A percentile compares a stretch with the other conserved stretches of the same genome.
Evolutionary conservation across 2,888 invertebrate genomes (phyloP).

Genomic region (Hanleya hanleyi): DNA sequence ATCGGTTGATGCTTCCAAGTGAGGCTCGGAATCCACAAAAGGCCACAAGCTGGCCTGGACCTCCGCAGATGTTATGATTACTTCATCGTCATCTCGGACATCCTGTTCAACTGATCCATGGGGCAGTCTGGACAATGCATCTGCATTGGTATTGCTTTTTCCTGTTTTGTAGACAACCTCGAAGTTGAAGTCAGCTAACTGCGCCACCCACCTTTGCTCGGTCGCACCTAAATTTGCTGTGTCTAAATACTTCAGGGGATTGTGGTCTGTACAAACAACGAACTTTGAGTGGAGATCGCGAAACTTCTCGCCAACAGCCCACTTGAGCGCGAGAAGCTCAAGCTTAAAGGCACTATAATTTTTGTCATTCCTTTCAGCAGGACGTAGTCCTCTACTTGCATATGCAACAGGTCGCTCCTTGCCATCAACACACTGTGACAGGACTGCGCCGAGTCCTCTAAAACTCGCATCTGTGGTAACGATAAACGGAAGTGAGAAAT

Average conservation of each 20-base stretch:
- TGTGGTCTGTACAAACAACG: not conserved
- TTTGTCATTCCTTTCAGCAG: constrained; percentile 27
- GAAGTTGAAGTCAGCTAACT: not conserved
- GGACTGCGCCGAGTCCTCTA: constrained; percentile 39
- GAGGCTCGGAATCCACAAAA: no score
- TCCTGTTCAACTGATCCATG: not conserved
- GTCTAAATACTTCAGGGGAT: not conserved
- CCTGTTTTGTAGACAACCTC: not conserved
- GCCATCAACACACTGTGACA: constrained; percentile 40
- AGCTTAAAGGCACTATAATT: constrained; percentile 34
- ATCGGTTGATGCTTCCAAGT: no score
- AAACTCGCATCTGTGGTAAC: constrained; percentile 44
- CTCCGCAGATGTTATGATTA: no score
- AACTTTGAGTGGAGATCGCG: not conserved
- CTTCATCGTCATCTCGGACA: not conserved
- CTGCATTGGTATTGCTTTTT: not conserved
- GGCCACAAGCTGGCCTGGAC: no score
- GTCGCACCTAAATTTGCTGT: not conserved
- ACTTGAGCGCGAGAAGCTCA: constrained; percentile 34
- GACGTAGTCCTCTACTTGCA: constrained; percentile 25
- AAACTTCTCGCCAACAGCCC: not conserved
- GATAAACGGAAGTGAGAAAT: constrained; percentile 27
- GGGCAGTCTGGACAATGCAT: not conserved
- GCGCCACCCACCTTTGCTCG: not conserved
- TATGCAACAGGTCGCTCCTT: constrained; percentile 42